phyloP scores from a whole-genome alignment of 2,797 vertebrate species.

The Taenioides sp. region DNA sequence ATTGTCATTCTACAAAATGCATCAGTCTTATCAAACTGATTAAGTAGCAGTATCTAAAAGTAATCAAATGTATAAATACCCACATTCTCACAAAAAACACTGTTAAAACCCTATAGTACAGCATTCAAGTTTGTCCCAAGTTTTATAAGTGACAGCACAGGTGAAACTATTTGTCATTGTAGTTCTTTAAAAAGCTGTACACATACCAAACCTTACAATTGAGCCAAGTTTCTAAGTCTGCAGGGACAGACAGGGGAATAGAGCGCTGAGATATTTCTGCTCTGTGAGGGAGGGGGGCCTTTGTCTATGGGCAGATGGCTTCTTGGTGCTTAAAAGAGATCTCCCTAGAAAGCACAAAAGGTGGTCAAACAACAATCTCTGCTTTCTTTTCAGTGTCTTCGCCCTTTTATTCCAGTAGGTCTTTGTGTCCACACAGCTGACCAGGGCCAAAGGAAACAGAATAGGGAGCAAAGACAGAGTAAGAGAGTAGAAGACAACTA shows the following conservation, averaged over 20 bases:
- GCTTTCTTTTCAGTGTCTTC: conserved; percentile 66
- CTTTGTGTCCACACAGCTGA: conserved; percentile 69
- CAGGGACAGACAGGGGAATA: conserved; percentile 54
- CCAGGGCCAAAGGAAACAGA: conserved; percentile 52
- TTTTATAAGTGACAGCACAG: conserved; percentile 57
- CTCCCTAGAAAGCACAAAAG: conserved; percentile 73
- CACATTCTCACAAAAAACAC: too few relatives aligned
- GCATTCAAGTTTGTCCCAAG: not conserved
- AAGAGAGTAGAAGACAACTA: conserved; percentile 35
- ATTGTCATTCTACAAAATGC: too few relatives aligned
- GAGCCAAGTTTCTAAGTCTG: conserved; percentile 38
- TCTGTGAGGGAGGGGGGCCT: conserved; percentile 42
- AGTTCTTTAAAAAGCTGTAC: conserved; percentile 50
- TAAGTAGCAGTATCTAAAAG: too few relatives aligned
- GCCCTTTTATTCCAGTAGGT: conserved; percentile 57
- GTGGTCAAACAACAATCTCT: conserved; percentile 64
- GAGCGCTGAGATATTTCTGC: conserved; percentile 55
- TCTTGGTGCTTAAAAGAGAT: conserved; percentile 75
- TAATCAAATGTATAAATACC: too few relatives aligned
- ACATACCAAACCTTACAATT: conserved; percentile 54
- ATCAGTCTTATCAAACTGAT: too few relatives aligned
- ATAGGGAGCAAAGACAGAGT: conserved; percentile 47
- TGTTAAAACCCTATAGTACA: too few relatives aligned
- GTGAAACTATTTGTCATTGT: conserved; percentile 63
- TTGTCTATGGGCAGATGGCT: conserved; percentile 84